Evolutionary conservation across 2,888 invertebrate genomes (phyloP), one percentile per base, ranked within the genome.

Genomic region (Drosophila rellima): DNA sequence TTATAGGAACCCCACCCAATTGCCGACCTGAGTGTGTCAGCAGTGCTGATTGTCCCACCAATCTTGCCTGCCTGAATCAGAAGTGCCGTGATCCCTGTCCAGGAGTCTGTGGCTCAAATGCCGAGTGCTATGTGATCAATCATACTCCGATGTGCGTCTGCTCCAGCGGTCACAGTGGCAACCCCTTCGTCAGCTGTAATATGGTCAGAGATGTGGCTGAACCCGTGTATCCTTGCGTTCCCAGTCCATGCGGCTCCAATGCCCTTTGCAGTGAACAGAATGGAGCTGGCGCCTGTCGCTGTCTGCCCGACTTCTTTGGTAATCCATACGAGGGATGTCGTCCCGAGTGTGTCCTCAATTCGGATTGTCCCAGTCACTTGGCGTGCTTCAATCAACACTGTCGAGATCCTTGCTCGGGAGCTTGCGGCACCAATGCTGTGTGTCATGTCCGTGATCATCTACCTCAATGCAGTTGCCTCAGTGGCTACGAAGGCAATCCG

Each of bases 1-100:
- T 95, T 82, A 93, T 95, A 76, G 97, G 97, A 1, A 94, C 95
- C 82, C 97, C 97, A 37, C 95, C 95, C 13, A 94, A 95, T 60
- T 97, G 97, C 88, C 94, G 96, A 80, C 96, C 96, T 0, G 96
- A 96, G 93, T 97, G 96, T 85, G 95, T 96, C 1, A 95, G 95
- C 73, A 96, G 95, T 80, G 95, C 96, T 3, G 97, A 97, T 91
- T 97, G 97, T 90, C 93, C 95, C 3, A 94, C 94, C 54, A 94
- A 95, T 47, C 94, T 95, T 90, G 95, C 97, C 4, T 97, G 97
- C 90, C 93, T 95, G 26, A 95, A 95, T 80, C 94, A 95, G 68
- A 96, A 95, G 92, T 97, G 96, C 91, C 92, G 93, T 17, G 94
- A 96, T 91, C 96, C 96, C 26, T 96, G 96, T 79, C 93, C 94